These are phyloP conservation scores for Ciona savignyi DNA, from an alignment of 23 tunicate genomes.

Conservation along the genomic window DNA sequence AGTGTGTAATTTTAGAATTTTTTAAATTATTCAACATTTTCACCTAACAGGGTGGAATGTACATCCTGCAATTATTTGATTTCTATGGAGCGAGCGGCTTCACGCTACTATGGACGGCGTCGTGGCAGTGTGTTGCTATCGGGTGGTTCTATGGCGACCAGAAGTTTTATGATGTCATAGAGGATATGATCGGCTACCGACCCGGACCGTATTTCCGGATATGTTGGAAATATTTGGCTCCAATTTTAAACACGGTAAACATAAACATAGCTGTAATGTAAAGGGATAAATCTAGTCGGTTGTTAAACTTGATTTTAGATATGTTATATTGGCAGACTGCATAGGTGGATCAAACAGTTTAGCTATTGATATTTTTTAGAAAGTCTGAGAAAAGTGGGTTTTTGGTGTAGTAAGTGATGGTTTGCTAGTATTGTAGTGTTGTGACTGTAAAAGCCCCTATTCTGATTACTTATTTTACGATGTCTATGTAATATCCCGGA, in stretches of 20 bases:
- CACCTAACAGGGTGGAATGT: slow-evolving; percentile 82
- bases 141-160: slow-evolving; percentile 95
- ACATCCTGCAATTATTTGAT: slow-evolving; percentile 92
- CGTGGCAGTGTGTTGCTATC: slow-evolving; percentile 94
- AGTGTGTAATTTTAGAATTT: not conserved
- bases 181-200: slow-evolving; percentile 91
- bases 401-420: too few species aligned
- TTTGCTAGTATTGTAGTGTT: too few species aligned
- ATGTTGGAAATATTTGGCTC: slow-evolving; percentile 75
- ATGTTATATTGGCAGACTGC: not conserved
- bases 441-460: too few species aligned
- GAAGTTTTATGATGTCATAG: slow-evolving; percentile 64
- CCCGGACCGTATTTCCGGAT: slow-evolving; percentile 58
- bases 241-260: slow-evolving; percentile 59
- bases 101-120: slow-evolving; percentile 88
- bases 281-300: too few species aligned
- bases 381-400: not conserved
- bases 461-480: too few species aligned
- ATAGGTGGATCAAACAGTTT: not conserved
- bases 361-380: too few species aligned
- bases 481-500: too few species aligned
- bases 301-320: slow-evolving; percentile 1
- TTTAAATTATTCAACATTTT: not conserved
- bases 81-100: slow-evolving; percentile 98
- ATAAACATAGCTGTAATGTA: too few species aligned